Percentiles rank a stretch among this genome's conserved stretches.
Conservation (phyloP, 2,797 vertebrate genomes). For the Myotis planiceps region DNA sequence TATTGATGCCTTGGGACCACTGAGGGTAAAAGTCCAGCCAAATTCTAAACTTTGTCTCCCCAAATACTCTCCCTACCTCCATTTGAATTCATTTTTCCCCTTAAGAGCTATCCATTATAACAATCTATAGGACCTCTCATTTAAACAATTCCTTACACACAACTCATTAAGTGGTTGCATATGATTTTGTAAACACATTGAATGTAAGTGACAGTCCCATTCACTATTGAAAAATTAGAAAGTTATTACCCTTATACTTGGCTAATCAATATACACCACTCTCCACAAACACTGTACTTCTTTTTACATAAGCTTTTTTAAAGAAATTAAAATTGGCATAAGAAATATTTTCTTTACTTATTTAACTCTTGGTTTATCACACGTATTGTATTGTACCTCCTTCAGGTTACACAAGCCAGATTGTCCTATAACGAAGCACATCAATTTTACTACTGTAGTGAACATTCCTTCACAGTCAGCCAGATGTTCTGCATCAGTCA, state of each 20-base stretch:
- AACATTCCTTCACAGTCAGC: constrained; percentile 72
- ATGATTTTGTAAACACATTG: not conserved
- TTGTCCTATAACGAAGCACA: constrained; percentile 64
- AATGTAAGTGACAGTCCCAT: not conserved
- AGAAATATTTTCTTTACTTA: constrained; percentile 32
- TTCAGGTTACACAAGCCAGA: constrained; percentile 38
- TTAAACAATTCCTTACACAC: not conserved
- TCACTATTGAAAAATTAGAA: not conserved
- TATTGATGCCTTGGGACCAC: not conserved
- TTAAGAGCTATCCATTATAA: not conserved
- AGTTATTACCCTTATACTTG: not conserved
- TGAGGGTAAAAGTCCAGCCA: constrained; percentile 27
- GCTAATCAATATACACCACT: not conserved
- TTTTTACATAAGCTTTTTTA: not conserved
- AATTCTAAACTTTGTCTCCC: constrained; percentile 17
- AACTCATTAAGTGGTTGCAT: not conserved
- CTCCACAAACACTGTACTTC: not conserved
- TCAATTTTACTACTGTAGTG: constrained; percentile 66
- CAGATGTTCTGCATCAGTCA: constrained; percentile 82
- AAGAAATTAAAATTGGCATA: not conserved
- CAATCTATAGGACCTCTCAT: not conserved
- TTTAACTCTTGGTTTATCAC: constrained; percentile 15
- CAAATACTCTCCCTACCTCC: not conserved
- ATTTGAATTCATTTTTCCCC: not conserved
- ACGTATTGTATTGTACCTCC: constrained; percentile 2